Conservation (phyloP, 2,797 vertebrate species). For the Malurus leucopterus region DNA sequence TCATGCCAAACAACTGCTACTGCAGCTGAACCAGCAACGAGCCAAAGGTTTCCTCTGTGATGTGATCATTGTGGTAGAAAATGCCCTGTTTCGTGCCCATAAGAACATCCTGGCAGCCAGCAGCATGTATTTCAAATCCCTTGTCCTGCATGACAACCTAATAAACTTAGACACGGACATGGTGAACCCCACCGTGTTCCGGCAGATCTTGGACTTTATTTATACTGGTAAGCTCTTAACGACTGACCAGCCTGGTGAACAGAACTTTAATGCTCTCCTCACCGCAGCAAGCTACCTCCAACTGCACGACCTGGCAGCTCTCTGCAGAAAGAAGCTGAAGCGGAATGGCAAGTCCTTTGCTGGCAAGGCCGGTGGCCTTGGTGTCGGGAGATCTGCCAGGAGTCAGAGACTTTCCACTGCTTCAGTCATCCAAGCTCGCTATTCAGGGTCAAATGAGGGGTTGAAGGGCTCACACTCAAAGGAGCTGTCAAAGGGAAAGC, state of each 20-base stretch:
- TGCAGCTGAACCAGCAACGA: constrained; percentile 98
- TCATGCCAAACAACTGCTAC: constrained; percentile 98
- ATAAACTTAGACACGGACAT: constrained; percentile 98
- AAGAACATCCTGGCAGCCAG: constrained; percentile 96
- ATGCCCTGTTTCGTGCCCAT: constrained; percentile 96
- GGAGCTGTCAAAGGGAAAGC: constrained; percentile 81
- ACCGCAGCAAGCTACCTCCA: constrained; percentile 99
- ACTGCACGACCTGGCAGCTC: constrained; percentile 92
- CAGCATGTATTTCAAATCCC: constrained; percentile 98
- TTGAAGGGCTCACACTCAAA: constrained; percentile 73
- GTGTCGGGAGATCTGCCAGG: constrained; percentile 79
- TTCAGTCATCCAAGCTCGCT: constrained; percentile 84
- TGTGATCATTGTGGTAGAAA: constrained; percentile 97
- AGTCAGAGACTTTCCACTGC: constrained; percentile 87
- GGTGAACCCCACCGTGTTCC: constrained; percentile 94
- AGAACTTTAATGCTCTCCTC: constrained; percentile 92
- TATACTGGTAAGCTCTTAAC: constrained; percentile 94
- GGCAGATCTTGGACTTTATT: constrained; percentile 97
- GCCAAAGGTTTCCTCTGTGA: constrained; percentile 98
- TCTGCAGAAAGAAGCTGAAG: constrained; percentile 96
- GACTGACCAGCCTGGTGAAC: constrained; percentile 87
- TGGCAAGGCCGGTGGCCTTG: constrained; percentile 78
- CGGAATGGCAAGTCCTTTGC: constrained; percentile 84
- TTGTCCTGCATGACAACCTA: constrained; percentile 97
- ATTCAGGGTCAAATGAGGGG: constrained; percentile 77